Conservation (phyloP, 2,888 invertebrate genomes). For the Dicyrtomina minuta region DNA sequence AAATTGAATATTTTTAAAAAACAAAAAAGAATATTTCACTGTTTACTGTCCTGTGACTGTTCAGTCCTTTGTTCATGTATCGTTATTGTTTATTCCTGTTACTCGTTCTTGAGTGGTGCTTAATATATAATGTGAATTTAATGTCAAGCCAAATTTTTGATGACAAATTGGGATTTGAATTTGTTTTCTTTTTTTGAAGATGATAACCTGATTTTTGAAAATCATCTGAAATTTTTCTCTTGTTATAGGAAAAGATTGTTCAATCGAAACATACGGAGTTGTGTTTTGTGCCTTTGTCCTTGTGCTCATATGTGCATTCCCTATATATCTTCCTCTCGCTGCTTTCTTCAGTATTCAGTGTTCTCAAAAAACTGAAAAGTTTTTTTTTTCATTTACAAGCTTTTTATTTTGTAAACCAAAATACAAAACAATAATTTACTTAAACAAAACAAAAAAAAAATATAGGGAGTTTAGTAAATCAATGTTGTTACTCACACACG, state of each 20-base stretch:
- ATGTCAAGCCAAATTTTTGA: conserved; percentile 14
- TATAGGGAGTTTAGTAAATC: not conserved
- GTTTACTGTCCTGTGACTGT: too few relatives aligned
- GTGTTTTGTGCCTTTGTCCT: conserved; percentile 19
- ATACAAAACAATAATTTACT: too few relatives aligned
- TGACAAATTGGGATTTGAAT: not conserved
- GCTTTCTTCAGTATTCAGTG: too few relatives aligned
- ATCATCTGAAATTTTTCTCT: conserved; percentile 32
- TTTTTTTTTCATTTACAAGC: not conserved
- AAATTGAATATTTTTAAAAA: too few relatives aligned
- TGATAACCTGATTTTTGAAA: conserved; percentile 21
- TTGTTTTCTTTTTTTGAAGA: conserved; percentile 15
- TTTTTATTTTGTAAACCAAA: too few relatives aligned
- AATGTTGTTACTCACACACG: not conserved
- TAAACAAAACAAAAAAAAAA: too few relatives aligned
- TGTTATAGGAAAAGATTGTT: conserved; percentile 26
- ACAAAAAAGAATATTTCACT: too few relatives aligned
- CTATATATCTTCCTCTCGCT: not conserved
- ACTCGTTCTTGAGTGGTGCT: too few relatives aligned
- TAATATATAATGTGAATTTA: not conserved
- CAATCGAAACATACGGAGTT: conserved; percentile 23
- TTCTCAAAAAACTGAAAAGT: not conserved
- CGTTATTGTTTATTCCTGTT: too few relatives aligned
- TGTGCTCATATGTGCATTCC: conserved; percentile 16
- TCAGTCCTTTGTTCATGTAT: too few relatives aligned